Base-by-base conservation (phyloP, 53 echinoderm and acorn worm genomes). In the Stichopus horrens region DNA sequence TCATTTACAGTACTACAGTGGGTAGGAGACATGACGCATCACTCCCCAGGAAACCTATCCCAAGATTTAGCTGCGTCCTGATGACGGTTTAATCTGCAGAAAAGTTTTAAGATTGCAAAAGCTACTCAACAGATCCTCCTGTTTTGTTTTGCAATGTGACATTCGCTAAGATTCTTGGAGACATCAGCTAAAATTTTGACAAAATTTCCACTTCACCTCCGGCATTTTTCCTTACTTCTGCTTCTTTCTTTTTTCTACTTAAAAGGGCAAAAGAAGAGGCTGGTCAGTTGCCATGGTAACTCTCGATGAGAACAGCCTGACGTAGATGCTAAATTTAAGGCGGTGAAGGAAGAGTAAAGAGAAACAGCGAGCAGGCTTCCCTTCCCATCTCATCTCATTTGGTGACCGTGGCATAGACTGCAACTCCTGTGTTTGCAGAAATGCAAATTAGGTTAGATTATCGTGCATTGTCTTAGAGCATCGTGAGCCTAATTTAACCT, bases 371-470 rank as follows among this genome's bases (percentile, higher is more conserved):
- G 21, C 58, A 22, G 54, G 79, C 79, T 20, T 79, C 79, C 79
- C 54, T 20, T 53, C 55, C 54, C 9, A 59, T 83, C 23, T 23
- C 83, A 83, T 57, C 83, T 83, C 83, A 23, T 75, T 83, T 23
- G 51, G 73, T 73, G 9, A 20, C 75, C 75, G 51, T 23, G 75
- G 22, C 9, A 9, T 75, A 37, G 16, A 75, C 22, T 63, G 58
- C 83, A 85, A 59, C 85, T 66, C 65, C 65, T 51, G 85, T 86
- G 87, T 75, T 53, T 74, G 74, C 58, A 57, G 57, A 87, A 75
- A 87, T 87, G 87, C 54, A 75, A 87, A 87, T 87, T 87, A 87
- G 74, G 87, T 75, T 75, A 55, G 74, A 87, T 87, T 75, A 87
- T 54, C 22, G 74, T 75, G 87, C 87, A 87, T 87, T 75, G 87